Conservation (phyloP, 2,797 vertebrate genomes). For the Paratrypauchen microcephalus region DNA sequence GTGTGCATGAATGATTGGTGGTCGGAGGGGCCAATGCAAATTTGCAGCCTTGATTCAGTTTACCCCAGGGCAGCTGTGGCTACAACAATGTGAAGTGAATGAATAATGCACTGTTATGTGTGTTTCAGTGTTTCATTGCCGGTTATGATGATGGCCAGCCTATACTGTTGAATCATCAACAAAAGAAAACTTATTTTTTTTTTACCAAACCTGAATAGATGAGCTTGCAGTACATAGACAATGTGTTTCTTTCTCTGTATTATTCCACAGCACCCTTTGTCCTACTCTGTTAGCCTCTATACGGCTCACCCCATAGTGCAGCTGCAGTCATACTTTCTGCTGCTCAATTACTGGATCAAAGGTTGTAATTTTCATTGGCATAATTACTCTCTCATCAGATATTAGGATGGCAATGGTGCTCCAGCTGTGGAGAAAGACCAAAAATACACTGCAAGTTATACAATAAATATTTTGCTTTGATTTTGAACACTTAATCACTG, state of each 20-base stretch:
- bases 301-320: not conserved
- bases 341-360: constrained; percentile 9
- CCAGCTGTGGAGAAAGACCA: not conserved
- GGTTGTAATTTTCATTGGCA: constrained; percentile 11
- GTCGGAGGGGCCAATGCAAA: no score
- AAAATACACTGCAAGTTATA: constrained; percentile 19
- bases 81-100: no score
- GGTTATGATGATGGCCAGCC: no score
- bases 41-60: no score
- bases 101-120: no score
- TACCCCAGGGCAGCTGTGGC: no score
- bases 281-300: not conserved
- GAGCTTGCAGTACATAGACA: not conserved
- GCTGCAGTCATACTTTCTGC: constrained; percentile 1
- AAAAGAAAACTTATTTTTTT: not conserved
- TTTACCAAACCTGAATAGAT: not conserved
- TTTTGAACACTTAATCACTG: constrained; percentile 2
- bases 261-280: not conserved
- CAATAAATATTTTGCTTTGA: constrained; percentile 18
- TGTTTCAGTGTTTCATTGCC: no score
- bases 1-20: no score
- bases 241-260: not conserved
- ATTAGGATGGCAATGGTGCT: not conserved
- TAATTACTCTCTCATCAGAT: constrained; percentile 8
- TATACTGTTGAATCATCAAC: no score